Evolutionary conservation across 2,113 vertebrate genomes (phyloP), one percentile per base, ranked within the genome.

Genomic region (Thamnophis sirtalis): DNA sequence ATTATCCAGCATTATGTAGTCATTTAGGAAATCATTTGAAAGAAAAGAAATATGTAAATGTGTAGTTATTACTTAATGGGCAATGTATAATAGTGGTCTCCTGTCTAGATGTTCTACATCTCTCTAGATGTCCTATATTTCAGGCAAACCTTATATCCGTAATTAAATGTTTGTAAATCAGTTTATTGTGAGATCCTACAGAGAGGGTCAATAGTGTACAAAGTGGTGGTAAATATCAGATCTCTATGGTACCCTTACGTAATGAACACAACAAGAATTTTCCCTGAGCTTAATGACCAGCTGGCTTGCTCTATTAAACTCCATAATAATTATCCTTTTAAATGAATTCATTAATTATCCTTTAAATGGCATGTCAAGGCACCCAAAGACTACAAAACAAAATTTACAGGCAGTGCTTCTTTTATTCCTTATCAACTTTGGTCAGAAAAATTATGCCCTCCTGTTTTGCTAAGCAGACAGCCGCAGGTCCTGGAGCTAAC

Each of bases 341-440:
- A 80, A 96, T 97, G 96, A 97, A 96, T 97, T 97, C 96, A 96
- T 97, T 96, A 97, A 96, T 97, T 97, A 96, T 97, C 94, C 93
- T 96, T 96, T 97, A 96, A 97, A 96, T 96, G 93, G 96, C 94
- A 96, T 93, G 95, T 97, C 94, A 96, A 96, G 92, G 95, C 90
- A 95, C 93, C 96, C 90, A 91, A 93, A 94, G 97, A 89, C 97
- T 97, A 94, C 93, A 93, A 94, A 95, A 91, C 92, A 93, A 95
- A 96, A 95, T 96, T 89, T 84, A 88, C 51, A 88, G 58, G 28
- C 19, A 60, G 63, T 60, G 68, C 58, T 92, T 17, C 58, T 92
- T 17, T 26, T 21, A 60, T n/a, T 84, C 54, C 19, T 49, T 92
- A 73, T 92, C 43, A 50, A 60, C 21, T 58, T 54, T 85, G 87